Base-by-base conservation (phyloP, 1,140 invertebrate genomes). In the Gonatopus flavifemur region DNA sequence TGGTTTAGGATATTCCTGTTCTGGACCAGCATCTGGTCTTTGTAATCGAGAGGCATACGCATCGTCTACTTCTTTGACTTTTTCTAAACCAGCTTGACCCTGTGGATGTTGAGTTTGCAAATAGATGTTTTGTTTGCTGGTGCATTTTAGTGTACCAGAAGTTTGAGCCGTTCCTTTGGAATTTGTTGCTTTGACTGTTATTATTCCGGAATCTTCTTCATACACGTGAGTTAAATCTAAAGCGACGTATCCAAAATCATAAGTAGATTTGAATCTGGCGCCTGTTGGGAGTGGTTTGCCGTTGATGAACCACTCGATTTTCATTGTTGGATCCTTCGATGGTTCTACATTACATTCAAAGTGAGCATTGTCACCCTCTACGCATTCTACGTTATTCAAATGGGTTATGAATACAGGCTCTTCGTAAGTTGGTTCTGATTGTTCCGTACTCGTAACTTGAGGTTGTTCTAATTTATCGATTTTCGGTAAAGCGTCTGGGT, bases 311-410 rank as follows among this genome's bases (percentile, higher is more conserved):
- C 92, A 94, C 77, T 94, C 91, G 60, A 96, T 90, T 64, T 89
- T 89, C 81, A 98, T 87, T 9, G 91, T 96, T 2, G 94, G 94
- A 79, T 98, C 95, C 71, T 93, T 91, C 9, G 92, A 88, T 28
- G 95, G 95, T 71, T 96, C 90, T 4, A 98, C 91, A 57, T 89
- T 88, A 70, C 93, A 96, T 76, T 97, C 93, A 67, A 99, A 98
- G 74, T 94, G 93, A 55, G 88, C 91, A 50, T 88, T 90, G 49
- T 96, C 92, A 39, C 88, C 89, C 81, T 98, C 95, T 47, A 86
- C 87, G 63, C 90, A 90, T 64, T 92, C 86, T 9, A 95, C 87
- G 66, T 96, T 93, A 70, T 95, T 95, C 38, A 96, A 77, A 72
- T 95, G 93, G 32, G 88, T 87, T 38, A 94, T 93, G 64, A 96